These are phyloP conservation scores for Odontocerum albicorne DNA, from an alignment of 2,888 invertebrate species.

Conservation along the genomic window DNA sequence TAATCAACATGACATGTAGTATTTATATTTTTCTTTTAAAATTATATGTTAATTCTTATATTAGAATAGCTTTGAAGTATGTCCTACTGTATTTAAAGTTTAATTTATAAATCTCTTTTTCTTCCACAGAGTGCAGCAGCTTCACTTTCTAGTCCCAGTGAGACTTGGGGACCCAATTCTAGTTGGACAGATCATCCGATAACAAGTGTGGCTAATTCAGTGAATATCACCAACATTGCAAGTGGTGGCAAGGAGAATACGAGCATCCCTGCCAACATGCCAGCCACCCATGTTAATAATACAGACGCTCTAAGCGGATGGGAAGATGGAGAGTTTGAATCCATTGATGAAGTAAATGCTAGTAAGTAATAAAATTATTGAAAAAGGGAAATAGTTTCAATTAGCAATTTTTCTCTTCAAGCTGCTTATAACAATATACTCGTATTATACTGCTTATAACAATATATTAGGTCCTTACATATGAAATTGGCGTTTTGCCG, in stretches of 20 bases:
- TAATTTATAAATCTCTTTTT: slow-evolving; percentile 18
- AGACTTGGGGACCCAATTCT: slow-evolving; percentile 61
- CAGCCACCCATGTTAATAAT: slow-evolving; percentile 51
- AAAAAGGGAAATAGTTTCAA: too few species aligned
- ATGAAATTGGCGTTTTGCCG: too few species aligned
- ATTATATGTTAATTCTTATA: too few species aligned
- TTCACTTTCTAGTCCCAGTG: slow-evolving; percentile 62
- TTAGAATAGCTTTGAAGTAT: not conserved
- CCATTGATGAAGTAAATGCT: slow-evolving; percentile 67
- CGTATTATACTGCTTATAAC: too few species aligned
- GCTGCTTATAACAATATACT: too few species aligned
- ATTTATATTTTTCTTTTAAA: not conserved
- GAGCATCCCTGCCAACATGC: slow-evolving; percentile 16
- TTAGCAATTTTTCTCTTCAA: too few species aligned
- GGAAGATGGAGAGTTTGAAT: slow-evolving; percentile 83
- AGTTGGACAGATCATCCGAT: slow-evolving; percentile 45
- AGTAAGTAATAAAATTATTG: slow-evolving; percentile 52
- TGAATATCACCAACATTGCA: slow-evolving; percentile 13
- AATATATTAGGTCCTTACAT: too few species aligned
- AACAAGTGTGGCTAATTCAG: slow-evolving; percentile 1
- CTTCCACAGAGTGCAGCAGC: slow-evolving; percentile 51
- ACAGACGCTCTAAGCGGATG: slow-evolving; percentile 63
- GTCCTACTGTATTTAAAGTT: not conserved
- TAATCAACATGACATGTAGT: not conserved
- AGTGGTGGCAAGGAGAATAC: slow-evolving; percentile 15